phyloP scores from a whole-genome alignment of 2,797 vertebrate species.

The Lophotriccus pileatus region DNA sequence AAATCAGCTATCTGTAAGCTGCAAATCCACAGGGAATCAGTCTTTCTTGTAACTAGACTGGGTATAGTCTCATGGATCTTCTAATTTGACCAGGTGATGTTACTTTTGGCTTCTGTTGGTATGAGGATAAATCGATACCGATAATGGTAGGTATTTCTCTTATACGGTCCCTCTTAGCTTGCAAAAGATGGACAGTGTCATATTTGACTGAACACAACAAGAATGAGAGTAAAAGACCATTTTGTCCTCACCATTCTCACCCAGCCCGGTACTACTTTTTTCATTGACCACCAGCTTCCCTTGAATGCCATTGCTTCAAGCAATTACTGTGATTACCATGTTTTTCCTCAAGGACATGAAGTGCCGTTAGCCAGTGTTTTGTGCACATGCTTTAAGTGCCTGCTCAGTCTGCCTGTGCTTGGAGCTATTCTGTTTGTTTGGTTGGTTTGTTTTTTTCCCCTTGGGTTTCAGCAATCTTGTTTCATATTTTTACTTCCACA shows the following conservation, averaged over 20 bases:
- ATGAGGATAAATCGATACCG: not conserved
- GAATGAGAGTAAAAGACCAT: not conserved
- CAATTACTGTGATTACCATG: accelerated
- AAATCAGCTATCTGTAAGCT: not conserved
- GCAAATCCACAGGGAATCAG: not conserved
- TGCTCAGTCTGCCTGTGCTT: not conserved
- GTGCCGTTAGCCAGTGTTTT: not conserved
- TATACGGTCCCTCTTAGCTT: not conserved
- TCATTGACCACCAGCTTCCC: not conserved
- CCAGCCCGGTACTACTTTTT: not conserved
- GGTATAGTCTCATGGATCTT: not conserved
- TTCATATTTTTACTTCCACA: not conserved
- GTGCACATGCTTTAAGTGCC: not conserved
- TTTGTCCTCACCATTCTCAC: not conserved
- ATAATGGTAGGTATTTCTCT: not conserved
- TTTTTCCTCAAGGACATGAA: not conserved
- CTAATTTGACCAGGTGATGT: not conserved
- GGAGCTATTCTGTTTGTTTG: not conserved
- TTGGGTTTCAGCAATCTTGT: not conserved
- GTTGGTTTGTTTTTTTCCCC: not conserved
- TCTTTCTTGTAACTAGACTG: not conserved
- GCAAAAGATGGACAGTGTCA: not conserved
- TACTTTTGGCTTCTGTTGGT: not conserved
- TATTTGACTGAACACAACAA: not conserved
- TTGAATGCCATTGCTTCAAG: not conserved